A percentile compares a stretch with the other conserved stretches of the same genome.
Conservation (phyloP, 2,888 invertebrate genomes). For the Rhabditoides inermis region DNA sequence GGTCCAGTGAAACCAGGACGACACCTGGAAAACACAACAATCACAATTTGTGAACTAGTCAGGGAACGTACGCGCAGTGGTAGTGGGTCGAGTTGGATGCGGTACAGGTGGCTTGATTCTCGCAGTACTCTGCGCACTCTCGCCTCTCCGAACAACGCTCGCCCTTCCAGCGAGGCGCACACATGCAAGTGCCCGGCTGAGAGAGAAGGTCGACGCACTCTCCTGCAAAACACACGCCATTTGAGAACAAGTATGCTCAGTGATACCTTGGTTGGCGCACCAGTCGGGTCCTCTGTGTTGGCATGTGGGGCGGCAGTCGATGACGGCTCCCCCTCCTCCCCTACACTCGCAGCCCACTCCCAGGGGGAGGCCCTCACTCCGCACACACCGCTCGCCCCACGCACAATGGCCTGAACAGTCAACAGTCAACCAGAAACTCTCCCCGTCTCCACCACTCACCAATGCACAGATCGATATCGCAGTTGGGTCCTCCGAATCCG, state of each 20-base stretch:
- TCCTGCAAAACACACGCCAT: not conserved
- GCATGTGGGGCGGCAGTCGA: not conserved
- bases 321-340: not conserved
- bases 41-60: too few relatives aligned
- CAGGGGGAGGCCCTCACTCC: not conserved
- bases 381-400: not conserved
- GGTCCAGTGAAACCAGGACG: too few relatives aligned
- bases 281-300: not conserved
- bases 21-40: too few relatives aligned
- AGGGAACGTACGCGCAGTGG: too few relatives aligned
- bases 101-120: too few relatives aligned
- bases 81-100: too few relatives aligned
- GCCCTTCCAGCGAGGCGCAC: not conserved
- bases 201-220: not conserved
- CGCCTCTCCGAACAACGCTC: not conserved
- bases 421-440: not conserved
- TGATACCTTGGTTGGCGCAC: not conserved
- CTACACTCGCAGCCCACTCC: not conserved
- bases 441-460: not conserved
- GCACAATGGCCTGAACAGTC: not conserved
- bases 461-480: slow-evolving; percentile 14
- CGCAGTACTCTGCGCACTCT: too few relatives aligned
- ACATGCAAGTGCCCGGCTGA: not conserved
- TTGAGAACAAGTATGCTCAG: not conserved
- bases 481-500: slow-evolving; percentile 38